These are phyloP conservation scores for Brachyhypopomus occidentalis DNA, from an alignment of 2,113 vertebrate species.

Conservation along the genomic window DNA sequence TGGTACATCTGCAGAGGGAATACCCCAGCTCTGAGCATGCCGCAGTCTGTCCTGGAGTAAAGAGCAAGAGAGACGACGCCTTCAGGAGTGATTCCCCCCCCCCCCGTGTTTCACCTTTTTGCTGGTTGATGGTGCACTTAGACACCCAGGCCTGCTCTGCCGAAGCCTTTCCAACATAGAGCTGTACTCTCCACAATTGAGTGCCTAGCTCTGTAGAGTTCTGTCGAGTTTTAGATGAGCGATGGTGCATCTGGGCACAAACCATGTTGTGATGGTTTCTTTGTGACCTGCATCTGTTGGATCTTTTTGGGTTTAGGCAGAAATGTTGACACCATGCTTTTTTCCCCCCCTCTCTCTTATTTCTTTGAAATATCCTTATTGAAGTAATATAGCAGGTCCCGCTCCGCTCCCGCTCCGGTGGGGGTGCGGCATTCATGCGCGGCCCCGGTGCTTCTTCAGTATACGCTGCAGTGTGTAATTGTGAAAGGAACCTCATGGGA, in stretches of 20 bases:
- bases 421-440: too few species aligned
- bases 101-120: conserved; percentile 5
- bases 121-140: conserved; percentile 1
- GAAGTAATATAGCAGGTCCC: too few species aligned
- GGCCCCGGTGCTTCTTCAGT: too few species aligned
- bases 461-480: neutral
- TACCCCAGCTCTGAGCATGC: neutral
- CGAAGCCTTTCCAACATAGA: neutral
- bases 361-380: conserved; percentile 13
- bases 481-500: neutral
- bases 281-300: conserved; percentile 51
- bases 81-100: conserved; percentile 4
- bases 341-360: conserved; percentile 5
- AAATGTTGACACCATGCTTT: conserved; percentile 27
- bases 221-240: neutral
- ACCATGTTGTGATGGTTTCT: conserved; percentile 40
- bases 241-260: neutral
- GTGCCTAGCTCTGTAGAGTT: neutral
- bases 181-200: neutral
- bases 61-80: neutral
- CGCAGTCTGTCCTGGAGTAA: conserved; percentile 3
- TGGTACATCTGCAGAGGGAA: conserved; percentile 34
- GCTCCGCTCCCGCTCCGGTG: too few species aligned
- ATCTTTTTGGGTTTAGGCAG: conserved; percentile 26
- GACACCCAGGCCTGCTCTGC: neutral